Base-by-base conservation (phyloP, 2,888 invertebrate genomes). In the Ceramica pisi region DNA sequence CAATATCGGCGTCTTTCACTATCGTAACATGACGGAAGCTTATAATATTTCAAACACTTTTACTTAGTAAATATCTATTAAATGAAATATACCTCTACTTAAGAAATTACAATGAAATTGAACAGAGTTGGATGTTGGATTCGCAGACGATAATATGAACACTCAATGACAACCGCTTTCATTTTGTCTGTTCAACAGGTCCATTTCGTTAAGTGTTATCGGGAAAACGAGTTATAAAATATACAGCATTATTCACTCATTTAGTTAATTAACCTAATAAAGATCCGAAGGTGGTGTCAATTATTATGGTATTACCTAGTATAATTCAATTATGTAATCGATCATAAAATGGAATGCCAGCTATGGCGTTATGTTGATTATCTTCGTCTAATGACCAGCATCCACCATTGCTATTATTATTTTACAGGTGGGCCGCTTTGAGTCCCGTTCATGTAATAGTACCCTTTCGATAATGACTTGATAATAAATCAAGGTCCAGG, bases 401-500 rank as follows among this genome's bases (percentile, higher is more conserved):
- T 68, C 56, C 66, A 51, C 16, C 56, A 68, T 66, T 61, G 80
- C 81, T 75, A 74, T 78, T 80, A 80, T 82, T 71, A 80, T 78
- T 74, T 69, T 64, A 75, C 68, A 74, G 69, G 72, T 70, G 70
- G 68, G 65, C 79, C 70, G 59, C 69, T 78, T 70, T 51, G 71
- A 73, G 48, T 76, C 71, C 82, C 76, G 78, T 78, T 83, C 73
- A 57, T 75, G 71, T 75, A 81, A 81, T 81, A 67, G 71, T 63
- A 79, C 83, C 79, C 75, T 82, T 81, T 73, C 70, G 21, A 77
- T 82, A 81, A 82, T 84, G 72, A 83, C 76, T 71, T 72, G 62
- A 72, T 83, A 78, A 78, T 84, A 84, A 84, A 84, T 84, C 81
- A 84, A 81, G 71, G 74, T 78, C 53, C 74, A 77, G 74, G 72